Base-by-base conservation (phyloP, 2,888 invertebrate species). In the Temnothorax unifasciatus region DNA sequence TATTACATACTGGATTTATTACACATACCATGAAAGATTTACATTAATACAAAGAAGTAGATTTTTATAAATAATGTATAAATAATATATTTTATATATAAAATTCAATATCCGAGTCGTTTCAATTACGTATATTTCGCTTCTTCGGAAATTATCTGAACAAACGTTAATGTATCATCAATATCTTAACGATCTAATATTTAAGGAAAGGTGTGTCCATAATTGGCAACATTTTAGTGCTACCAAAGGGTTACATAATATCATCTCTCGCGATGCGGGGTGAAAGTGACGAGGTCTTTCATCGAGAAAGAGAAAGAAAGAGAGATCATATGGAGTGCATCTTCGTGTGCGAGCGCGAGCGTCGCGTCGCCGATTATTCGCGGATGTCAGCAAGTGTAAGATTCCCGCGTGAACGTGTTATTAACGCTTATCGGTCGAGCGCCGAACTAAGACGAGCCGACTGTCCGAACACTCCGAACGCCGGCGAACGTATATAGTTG, bases 391-490 rank as follows among this genome's bases (percentile, higher is more conserved):
- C 63, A 75, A 73, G 59, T 75, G 81, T 64, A 85, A 89, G 74
- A 85, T 85, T 63, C 34, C n/a, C 75, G 68, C 75, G 68, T 25
- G 34, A 79, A 74, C 54, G 83, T 79, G 69, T 86, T 85, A 90
- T 90, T 88, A 88, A 34, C 52, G 29, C 34, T 76, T 71, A 85
- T 87, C 86, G 79, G 64, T 64, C 68, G 66, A 77, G 47, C 76
- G 69, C 69, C 63, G 66, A 82, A 82, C 83, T 73, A 74, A 73
- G 71, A 74, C 61, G 69, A 44, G 63, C 63, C 77, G 52, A 25
- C 69, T 15, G 21, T 75, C 15, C 50, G 11, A 38, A 29, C 29
- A 0, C 29, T 75, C 15, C 50, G 11, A 38, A 29, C 29, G 3
- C 29, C 29, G 29, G 29, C 29, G 29, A 29, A 77, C 74, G 82